Evolutionary conservation across 2,888 invertebrate species (phyloP).

Genomic region (Leptarthrus brevirostris): DNA sequence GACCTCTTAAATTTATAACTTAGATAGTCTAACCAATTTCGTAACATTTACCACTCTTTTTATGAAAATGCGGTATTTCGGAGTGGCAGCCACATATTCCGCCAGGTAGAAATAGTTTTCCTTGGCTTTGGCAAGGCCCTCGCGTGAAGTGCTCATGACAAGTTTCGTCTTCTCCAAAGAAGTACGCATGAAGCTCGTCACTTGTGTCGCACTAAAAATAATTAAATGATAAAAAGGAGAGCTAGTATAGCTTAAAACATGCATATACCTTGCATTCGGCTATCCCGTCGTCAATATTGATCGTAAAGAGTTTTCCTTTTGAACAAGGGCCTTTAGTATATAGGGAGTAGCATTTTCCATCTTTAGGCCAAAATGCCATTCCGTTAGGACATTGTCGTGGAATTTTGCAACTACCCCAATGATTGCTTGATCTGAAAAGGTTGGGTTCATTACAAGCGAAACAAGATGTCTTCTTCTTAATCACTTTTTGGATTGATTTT

Average conservation of each 20-base stretch:
- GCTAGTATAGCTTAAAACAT: no score
- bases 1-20: neutral
- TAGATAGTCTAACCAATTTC: slow-evolving; percentile 74
- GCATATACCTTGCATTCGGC: slow-evolving; percentile 76
- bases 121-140: slow-evolving; percentile 82
- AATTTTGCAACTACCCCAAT: slow-evolving; percentile 79
- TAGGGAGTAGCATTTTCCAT: slow-evolving; percentile 79
- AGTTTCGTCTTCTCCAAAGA: slow-evolving; percentile 73
- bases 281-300: slow-evolving; percentile 72
- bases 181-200: slow-evolving; percentile 70
- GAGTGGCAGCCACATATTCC: slow-evolving; percentile 79
- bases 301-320: slow-evolving; percentile 76
- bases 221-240: slow-evolving; percentile 10
- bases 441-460: neutral
- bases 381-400: slow-evolving; percentile 74
- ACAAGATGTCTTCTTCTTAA: no score
- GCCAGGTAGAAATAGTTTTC: slow-evolving; percentile 81
- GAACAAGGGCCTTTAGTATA: slow-evolving; percentile 81
- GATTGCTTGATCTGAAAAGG: slow-evolving; percentile 68
- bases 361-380: slow-evolving; percentile 81
- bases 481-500: slow-evolving; percentile 57
- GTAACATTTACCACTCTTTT: slow-evolving; percentile 76
- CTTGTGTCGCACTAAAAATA: slow-evolving; percentile 69
- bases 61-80: slow-evolving; percentile 80
- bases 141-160: slow-evolving; percentile 84